phyloP scores from a whole-genome alignment of 2,113 vertebrate genomes.

The Rana temporaria region DNA sequence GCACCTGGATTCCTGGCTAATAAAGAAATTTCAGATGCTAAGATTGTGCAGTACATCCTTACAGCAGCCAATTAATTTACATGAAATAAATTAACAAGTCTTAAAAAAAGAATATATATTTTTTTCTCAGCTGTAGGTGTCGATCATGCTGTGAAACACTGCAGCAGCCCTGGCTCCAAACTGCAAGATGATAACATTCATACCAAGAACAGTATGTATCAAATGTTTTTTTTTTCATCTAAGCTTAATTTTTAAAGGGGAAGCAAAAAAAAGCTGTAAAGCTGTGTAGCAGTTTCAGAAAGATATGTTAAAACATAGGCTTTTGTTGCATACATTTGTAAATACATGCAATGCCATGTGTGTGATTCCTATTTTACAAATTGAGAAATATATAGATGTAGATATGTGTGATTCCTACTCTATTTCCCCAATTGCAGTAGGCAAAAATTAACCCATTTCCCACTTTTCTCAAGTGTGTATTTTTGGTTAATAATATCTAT shows the following conservation, averaged over 20 bases:
- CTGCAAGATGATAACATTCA: slow-evolving; percentile 37
- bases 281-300: too few species aligned
- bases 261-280: not conserved
- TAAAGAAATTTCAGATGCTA: slow-evolving; percentile 50
- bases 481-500: too few species aligned
- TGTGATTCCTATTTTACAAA: too few species aligned
- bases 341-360: too few species aligned
- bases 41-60: slow-evolving; percentile 39
- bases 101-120: slow-evolving; percentile 50
- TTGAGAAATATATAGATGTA: too few species aligned
- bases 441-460: too few species aligned
- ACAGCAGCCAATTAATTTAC: slow-evolving; percentile 53
- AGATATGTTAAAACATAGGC: too few species aligned
- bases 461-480: too few species aligned
- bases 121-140: slow-evolving; percentile 47
- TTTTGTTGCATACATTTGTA: too few species aligned
- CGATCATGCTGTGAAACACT: slow-evolving; percentile 37
- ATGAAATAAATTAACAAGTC: slow-evolving; percentile 56
- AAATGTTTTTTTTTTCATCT: slow-evolving; percentile 26
- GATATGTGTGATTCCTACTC: too few species aligned
- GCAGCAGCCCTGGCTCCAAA: slow-evolving; percentile 32
- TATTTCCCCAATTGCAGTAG: too few species aligned
- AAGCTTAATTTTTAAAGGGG: slow-evolving; percentile 13
- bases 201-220: slow-evolving; percentile 25
- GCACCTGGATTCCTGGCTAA: slow-evolving; percentile 56